These are phyloP conservation scores for Drosophila sordidapex DNA, from an alignment of 2,888 invertebrate genomes.

Conservation along the genomic window DNA sequence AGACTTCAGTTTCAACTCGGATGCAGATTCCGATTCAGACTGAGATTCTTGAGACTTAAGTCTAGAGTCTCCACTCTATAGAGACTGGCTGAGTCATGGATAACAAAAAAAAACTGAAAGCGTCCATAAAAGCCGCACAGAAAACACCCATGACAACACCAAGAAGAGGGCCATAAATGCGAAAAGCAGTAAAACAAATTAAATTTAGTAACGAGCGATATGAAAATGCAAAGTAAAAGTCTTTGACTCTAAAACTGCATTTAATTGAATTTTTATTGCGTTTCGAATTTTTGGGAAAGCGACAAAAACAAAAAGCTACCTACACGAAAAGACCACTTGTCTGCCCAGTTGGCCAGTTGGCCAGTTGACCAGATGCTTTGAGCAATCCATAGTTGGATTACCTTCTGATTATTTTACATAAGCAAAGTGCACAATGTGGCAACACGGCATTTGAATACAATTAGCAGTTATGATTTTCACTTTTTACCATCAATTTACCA, in stretches of 20 bases:
- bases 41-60: conserved; percentile 16
- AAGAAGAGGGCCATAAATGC: conserved; percentile 50
- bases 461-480: conserved; percentile 79
- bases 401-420: conserved; percentile 41
- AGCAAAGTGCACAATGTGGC: conserved; percentile 58
- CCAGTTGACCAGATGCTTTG: conserved; percentile 19
- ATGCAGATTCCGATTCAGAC: background rate
- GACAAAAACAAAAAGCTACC: conserved; percentile 20
- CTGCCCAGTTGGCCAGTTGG: background rate
- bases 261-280: conserved; percentile 63
- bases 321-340: background rate
- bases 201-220: conserved; percentile 58
- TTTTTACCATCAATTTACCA: conserved; percentile 51
- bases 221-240: conserved; percentile 66
- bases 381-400: conserved; percentile 20
- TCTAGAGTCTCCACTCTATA: background rate
- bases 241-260: conserved; percentile 52
- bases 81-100: conserved; percentile 66
- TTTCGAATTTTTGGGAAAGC: conserved; percentile 46
- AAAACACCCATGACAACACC: conserved; percentile 20
- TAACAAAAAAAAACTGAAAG: conserved; percentile 65
- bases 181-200: conserved; percentile 64
- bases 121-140: conserved; percentile 53
- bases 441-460: conserved; percentile 73
- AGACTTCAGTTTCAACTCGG: background rate